Conservation (phyloP, 1,140 invertebrate species). For the Drosophila auraria region DNA sequence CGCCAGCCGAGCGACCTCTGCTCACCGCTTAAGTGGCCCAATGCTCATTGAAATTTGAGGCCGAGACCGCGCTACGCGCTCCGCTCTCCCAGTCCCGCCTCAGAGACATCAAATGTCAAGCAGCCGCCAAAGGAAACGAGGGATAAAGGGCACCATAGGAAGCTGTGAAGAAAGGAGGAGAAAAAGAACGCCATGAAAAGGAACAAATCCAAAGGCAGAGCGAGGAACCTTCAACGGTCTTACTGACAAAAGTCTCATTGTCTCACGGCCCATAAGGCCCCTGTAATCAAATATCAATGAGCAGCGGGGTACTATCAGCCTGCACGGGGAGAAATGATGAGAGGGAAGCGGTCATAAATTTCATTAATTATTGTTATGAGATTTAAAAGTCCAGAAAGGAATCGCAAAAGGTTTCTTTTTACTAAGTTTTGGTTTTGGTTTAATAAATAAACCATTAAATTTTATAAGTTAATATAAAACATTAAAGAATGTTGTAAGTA, state of each 20-base stretch:
- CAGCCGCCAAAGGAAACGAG: slow-evolving; percentile 34
- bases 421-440: no score
- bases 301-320: neutral
- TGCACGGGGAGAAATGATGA: neutral
- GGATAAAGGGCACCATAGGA: slow-evolving; percentile 13
- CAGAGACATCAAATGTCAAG: slow-evolving; percentile 68
- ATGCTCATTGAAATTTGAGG: slow-evolving; percentile 73
- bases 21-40: slow-evolving; percentile 47
- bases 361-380: neutral
- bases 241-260: slow-evolving; percentile 27
- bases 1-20: slow-evolving; percentile 6
- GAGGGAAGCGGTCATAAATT: neutral
- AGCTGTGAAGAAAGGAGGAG: slow-evolving; percentile 9
- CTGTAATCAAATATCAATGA: slow-evolving; percentile 38
- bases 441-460: neutral
- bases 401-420: no score
- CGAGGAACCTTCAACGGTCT: slow-evolving; percentile 25
- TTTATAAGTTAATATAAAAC: no score
- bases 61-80: slow-evolving; percentile 19
- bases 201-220: slow-evolving; percentile 12
- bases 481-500: no score
- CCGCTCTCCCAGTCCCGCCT: neutral
- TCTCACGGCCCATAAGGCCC: slow-evolving; percentile 9
- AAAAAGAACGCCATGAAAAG: neutral
- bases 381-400: no score